These are phyloP conservation scores for Cryptocephalus primarius DNA, from an alignment of 2,888 invertebrate genomes.

Conservation along the genomic window DNA sequence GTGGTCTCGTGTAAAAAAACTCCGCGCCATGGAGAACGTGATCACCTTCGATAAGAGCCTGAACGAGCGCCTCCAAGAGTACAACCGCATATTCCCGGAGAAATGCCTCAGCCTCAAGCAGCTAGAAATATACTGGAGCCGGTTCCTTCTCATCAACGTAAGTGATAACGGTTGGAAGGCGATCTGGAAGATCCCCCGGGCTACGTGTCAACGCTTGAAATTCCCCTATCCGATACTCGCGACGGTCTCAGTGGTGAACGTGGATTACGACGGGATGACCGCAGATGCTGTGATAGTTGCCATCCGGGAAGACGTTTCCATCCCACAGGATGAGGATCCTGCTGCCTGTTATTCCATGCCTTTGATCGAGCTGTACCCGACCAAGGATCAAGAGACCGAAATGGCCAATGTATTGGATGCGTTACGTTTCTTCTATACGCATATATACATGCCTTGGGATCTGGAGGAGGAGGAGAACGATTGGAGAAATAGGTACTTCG, in stretches of 20 bases:
- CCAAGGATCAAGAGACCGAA: conserved; percentile 46
- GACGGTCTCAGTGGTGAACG: conserved; percentile 45
- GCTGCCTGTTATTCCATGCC: conserved; percentile 36
- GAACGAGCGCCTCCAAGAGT: conserved; percentile 44
- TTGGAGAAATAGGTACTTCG: conserved; percentile 46
- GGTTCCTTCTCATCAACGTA: conserved; percentile 45
- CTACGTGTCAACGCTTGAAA: conserved; percentile 51
- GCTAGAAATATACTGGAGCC: conserved; percentile 45
- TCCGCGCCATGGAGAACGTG: conserved; percentile 42
- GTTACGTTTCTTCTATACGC: conserved; percentile 52
- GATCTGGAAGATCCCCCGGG: conserved; percentile 56
- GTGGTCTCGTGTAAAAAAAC: no score
- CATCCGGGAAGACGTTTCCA: conserved; percentile 51
- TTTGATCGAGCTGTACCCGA: conserved; percentile 53
- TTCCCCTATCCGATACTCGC: conserved; percentile 56
- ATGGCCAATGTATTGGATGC: conserved; percentile 56
- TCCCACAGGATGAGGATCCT: conserved; percentile 43
- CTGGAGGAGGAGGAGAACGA: conserved; percentile 48
- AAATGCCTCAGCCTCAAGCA: conserved; percentile 39
- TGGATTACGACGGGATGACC: conserved; percentile 43
- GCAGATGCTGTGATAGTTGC: conserved; percentile 50
- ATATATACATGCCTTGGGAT: conserved; percentile 64
- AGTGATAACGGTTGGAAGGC: conserved; percentile 61
- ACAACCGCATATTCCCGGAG: conserved; percentile 39
- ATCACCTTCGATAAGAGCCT: conserved; percentile 48